These are phyloP conservation scores for Patella caerulea DNA, from an alignment of 2,888 invertebrate species.

Conservation along the genomic window DNA sequence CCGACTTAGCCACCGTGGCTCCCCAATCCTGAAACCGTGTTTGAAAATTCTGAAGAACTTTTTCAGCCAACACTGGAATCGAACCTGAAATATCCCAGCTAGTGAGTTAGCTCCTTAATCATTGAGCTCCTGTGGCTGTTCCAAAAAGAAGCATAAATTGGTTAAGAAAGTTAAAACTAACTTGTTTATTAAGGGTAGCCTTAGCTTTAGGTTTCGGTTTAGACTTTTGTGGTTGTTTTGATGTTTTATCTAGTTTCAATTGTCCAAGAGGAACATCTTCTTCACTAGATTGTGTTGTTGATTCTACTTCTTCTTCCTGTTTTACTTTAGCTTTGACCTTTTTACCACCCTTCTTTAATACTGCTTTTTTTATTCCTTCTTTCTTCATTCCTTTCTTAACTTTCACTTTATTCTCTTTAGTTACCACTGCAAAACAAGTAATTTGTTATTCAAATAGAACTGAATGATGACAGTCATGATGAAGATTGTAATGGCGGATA, in stretches of 20 bases:
- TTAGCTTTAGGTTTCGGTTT: conserved; percentile 3
- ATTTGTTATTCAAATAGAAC: too few relatives aligned
- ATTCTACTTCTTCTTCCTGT: neutral
- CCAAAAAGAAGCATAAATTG: too few relatives aligned
- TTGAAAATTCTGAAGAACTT: too few relatives aligned
- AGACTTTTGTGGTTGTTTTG: neutral
- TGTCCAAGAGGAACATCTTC: conserved; percentile 2
- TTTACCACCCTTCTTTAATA: neutral
- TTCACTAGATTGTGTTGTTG: neutral
- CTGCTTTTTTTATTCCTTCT: conserved; percentile 10
- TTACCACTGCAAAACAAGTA: too few relatives aligned
- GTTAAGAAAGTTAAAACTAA: neutral
- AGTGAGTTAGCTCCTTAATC: too few relatives aligned
- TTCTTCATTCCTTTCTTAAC: conserved; percentile 2
- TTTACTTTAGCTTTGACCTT: neutral
- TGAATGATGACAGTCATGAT: too few relatives aligned
- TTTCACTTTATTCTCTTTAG: neutral
- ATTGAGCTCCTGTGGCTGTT: too few relatives aligned
- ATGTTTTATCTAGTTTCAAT: neutral
- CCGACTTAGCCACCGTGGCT: too few relatives aligned
- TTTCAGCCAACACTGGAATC: too few relatives aligned
- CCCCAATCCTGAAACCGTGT: too few relatives aligned
- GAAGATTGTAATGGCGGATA: too few relatives aligned
- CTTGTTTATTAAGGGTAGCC: neutral
- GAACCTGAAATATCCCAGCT: too few relatives aligned